Evolutionary conservation across 2,797 vertebrate genomes (phyloP).

Genomic region (Anguilla pacifica): DNA sequence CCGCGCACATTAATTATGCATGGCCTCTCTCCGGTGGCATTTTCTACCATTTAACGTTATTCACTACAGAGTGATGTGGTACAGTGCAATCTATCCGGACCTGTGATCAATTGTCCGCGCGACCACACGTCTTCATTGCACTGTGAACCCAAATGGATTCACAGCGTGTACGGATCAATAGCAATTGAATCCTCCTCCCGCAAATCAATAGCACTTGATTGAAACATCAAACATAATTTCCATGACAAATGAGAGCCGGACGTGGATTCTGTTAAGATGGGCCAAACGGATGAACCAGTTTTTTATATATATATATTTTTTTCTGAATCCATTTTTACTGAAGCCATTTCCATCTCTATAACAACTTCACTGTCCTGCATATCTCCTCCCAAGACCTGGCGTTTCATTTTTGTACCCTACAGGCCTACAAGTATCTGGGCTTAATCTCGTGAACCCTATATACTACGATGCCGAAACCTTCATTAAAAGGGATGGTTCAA

Average conservation of each 20-base stretch:
- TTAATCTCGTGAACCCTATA: neutral
- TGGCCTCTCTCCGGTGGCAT: neutral
- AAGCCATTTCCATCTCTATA: neutral
- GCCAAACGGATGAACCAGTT: neutral
- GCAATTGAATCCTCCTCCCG: neutral
- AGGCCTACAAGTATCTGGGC: neutral
- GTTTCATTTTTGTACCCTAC: neutral
- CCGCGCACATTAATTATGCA: neutral
- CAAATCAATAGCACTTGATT: slow-evolving; percentile 4
- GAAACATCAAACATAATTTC: slow-evolving; percentile 7
- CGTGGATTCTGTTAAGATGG: neutral
- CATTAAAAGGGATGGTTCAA: neutral
- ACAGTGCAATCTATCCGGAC: neutral
- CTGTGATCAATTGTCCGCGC: neutral
- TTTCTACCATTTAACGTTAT: neutral
- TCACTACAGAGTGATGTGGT: neutral
- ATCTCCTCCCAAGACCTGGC: neutral
- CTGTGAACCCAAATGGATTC: neutral
- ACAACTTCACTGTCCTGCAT: neutral
- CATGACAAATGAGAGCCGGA: slow-evolving; percentile 6
- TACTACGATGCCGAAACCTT: neutral
- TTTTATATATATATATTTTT: too few relatives aligned
- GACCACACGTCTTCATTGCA: neutral
- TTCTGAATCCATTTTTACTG: neutral
- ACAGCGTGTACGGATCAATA: neutral